Base-by-base conservation (phyloP, 1,140 invertebrate genomes). In the Dufourea novaeangliae region DNA sequence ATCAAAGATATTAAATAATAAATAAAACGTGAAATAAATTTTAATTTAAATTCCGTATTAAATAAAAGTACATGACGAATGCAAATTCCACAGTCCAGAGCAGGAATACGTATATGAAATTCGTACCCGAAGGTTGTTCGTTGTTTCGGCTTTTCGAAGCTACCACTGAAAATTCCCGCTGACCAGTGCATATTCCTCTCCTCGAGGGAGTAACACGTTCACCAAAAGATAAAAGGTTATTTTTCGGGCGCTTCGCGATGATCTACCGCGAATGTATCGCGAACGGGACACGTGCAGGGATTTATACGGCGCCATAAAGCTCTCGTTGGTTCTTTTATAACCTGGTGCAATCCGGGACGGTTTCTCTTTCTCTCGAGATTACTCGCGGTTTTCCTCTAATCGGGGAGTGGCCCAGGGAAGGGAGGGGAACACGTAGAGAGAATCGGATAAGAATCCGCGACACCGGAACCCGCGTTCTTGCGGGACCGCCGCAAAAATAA, bases 361-460 rank as follows among this genome's bases (percentile, higher is more conserved):
- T 52, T 52, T 52, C n/a, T 52, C n/a, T 22, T 22, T n/a, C 2
- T 1, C n/a, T 22, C n/a, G 52, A 56, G n/a, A 27, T 22, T 27
- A 29, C n/a, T 56, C 52, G n/a, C 11, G 52, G 1, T 27, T 10
- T 25, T 25, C 52, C 22, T 68, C 14, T 68, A 68, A 68, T 68
- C 66, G 32, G 12, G 8, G 12, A 11, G 25, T 22, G 20, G 32
- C 29, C 44, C n/a, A n/a, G n/a, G 44, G 27, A 4, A n/a, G 12
- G 44, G 14, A 34, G 2, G 4, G 34, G 34, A n/a, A 44, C 29
- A 17, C 39, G 27, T n/a, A n/a, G n/a, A n/a, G 34, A 17, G 39
- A 61, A 20, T 41, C 67, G 67, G 50, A 69, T 69, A 56, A 69
- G 66, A 56, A 56, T 37, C 34, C 66, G 12, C 22, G 66, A 39